Percentiles rank a stretch among this genome's conserved stretches.
Evolutionary conservation across 2,888 invertebrate species (phyloP).

Genomic region (Lymantria monacha): DNA sequence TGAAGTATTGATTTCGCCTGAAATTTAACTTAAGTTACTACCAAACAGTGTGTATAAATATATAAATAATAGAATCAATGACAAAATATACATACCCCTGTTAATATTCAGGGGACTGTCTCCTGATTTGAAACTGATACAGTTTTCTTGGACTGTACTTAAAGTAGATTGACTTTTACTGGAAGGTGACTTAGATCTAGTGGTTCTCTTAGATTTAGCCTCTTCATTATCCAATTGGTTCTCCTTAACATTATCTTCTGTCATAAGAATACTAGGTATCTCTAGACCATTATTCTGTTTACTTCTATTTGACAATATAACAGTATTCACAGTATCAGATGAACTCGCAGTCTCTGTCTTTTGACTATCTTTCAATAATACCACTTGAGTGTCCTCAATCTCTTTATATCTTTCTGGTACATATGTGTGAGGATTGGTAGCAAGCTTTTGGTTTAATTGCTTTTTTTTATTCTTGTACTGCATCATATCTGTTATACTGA

Average conservation of each 20-base stretch:
- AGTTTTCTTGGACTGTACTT: conserved; percentile 68
- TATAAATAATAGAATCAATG: neutral
- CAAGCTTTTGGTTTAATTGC: conserved; percentile 43
- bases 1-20: conserved; percentile 66
- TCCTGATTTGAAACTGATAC: conserved; percentile 56
- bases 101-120: conserved; percentile 54
- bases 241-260: conserved; percentile 23
- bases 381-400: conserved; percentile 43
- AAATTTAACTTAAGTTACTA: conserved; percentile 51
- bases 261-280: conserved; percentile 48
- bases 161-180: conserved; percentile 65
- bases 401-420: conserved; percentile 38
- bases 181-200: conserved; percentile 61
- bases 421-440: conserved; percentile 59
- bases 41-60: neutral
- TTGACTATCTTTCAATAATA: conserved; percentile 52
- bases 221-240: conserved; percentile 10
- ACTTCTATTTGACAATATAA: conserved; percentile 51
- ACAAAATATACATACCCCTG: conserved; percentile 44
- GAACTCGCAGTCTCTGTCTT: conserved; percentile 57
- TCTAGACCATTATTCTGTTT: conserved; percentile 37
- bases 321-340: conserved; percentile 57
- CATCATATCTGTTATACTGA: conserved; percentile 63
- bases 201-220: conserved; percentile 26
- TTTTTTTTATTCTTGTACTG: conserved; percentile 51